Conservation (phyloP, 2,113 vertebrate genomes). For the Pseudonaja textilis region DNA sequence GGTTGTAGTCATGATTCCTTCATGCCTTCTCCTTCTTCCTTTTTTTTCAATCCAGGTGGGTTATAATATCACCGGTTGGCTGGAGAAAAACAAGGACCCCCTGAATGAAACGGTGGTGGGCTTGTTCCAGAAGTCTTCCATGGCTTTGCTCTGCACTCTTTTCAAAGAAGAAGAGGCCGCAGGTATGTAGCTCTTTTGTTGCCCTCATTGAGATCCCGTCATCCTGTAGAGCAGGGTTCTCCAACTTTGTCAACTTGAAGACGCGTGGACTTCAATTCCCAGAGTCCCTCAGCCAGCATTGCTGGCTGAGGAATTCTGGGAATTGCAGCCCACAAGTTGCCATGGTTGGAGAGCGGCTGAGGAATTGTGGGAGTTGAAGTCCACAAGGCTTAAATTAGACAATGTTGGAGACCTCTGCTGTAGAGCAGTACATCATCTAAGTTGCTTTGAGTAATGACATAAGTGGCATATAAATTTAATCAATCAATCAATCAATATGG, state of each 20-base stretch:
- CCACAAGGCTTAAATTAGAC: not conserved
- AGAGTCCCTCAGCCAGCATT: not conserved
- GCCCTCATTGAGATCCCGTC: not conserved
- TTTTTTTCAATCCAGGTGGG: constrained; percentile 45
- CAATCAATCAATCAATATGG: not conserved
- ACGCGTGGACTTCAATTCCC: not conserved
- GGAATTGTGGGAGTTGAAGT: not conserved
- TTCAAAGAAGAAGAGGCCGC: constrained; percentile 56
- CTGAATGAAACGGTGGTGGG: constrained; percentile 47
- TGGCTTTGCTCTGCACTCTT: constrained; percentile 29
- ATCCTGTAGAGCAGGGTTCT: not conserved
- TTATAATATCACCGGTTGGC: constrained; percentile 46
- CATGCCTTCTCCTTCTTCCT: too few relatives aligned
- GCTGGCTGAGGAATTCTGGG: too few relatives aligned
- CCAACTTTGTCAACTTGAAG: not conserved
- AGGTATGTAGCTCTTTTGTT: constrained; percentile 8
- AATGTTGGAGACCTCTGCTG: not conserved
- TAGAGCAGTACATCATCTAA: not conserved
- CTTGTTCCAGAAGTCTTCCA: constrained; percentile 46
- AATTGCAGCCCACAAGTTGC: too few relatives aligned
- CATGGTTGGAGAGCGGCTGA: too few relatives aligned
- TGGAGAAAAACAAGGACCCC: constrained; percentile 60
- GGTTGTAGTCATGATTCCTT: too few relatives aligned
- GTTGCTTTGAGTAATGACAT: not conserved
- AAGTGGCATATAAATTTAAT: not conserved